phyloP scores from a whole-genome alignment of 2,797 vertebrate species.

The Hybognathus amarus region DNA sequence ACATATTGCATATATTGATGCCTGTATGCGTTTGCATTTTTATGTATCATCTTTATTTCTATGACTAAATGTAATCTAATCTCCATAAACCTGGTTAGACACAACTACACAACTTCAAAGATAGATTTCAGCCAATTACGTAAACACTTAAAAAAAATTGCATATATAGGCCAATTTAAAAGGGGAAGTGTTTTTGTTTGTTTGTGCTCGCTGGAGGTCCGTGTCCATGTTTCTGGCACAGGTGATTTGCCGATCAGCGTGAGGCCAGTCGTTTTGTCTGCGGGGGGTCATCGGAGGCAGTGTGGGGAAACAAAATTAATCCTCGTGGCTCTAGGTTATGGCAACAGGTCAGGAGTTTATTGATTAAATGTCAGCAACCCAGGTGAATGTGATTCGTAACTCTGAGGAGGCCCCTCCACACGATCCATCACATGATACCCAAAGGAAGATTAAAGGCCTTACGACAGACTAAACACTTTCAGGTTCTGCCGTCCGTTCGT shows the following conservation, averaged over 20 bases:
- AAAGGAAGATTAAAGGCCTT: constrained; percentile 68
- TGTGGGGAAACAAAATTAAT: constrained; percentile 75
- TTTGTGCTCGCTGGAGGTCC: constrained; percentile 50
- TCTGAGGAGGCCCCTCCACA: constrained; percentile 68
- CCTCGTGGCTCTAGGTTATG: constrained; percentile 80
- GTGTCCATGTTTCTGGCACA: constrained; percentile 62
- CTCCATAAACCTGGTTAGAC: not conserved
- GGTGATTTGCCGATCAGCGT: constrained; percentile 66
- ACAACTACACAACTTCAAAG: not conserved
- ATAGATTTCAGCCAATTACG: not conserved
- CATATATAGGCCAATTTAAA: not conserved
- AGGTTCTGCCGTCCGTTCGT: constrained; percentile 9
- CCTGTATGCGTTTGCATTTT: not conserved
- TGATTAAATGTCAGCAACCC: constrained; percentile 90
- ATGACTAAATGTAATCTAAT: not conserved
- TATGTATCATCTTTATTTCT: not conserved
- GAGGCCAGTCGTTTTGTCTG: constrained; percentile 63
- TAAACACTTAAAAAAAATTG: not conserved
- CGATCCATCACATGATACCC: constrained; percentile 70
- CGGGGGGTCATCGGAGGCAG: constrained; percentile 66
- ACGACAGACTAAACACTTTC: constrained; percentile 58
- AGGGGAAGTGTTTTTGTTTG: constrained; percentile 47
- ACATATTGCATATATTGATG: not conserved
- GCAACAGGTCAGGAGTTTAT: constrained; percentile 86
- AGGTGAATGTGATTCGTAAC: constrained; percentile 93